phyloP scores from a whole-genome alignment of 30 jellyfish, hydroid and myxozoan genomes.

The Hydractinia echinata region DNA sequence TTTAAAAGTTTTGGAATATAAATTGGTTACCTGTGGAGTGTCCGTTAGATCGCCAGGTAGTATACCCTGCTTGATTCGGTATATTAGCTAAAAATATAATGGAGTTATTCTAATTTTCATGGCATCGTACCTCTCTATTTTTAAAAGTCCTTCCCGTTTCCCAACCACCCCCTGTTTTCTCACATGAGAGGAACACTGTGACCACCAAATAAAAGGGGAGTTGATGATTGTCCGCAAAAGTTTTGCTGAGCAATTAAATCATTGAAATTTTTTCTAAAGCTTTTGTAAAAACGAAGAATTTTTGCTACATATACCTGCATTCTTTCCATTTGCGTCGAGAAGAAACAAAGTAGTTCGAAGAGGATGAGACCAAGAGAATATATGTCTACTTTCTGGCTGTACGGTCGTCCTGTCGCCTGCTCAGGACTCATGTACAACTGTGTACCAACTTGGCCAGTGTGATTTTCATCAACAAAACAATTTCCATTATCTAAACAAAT shows the following conservation, averaged over 20 bases:
- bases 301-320: conserved; percentile 41
- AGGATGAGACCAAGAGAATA: conserved; percentile 91
- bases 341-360: conserved; percentile 73
- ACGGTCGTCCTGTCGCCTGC: conserved; percentile 77
- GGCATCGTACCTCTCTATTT: too few species aligned
- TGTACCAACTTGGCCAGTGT: conserved; percentile 99
- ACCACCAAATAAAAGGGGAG: too few species aligned
- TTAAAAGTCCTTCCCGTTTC: too few species aligned
- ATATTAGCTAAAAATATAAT: conserved; percentile 9
- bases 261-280: too few species aligned
- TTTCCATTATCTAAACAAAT: conserved; percentile 25
- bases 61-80: conserved; percentile 16
- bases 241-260: too few species aligned
- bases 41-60: conserved; percentile 9
- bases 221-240: too few species aligned
- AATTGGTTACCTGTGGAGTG: conserved; percentile 23
- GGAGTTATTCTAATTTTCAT: too few species aligned
- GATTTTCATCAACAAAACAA: conserved; percentile 50
- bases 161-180: too few species aligned
- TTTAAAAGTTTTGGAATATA: not conserved
- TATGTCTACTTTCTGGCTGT: conserved; percentile 91
- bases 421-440: conserved; percentile 99
- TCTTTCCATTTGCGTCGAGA: conserved; percentile 95
- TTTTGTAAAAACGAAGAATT: too few species aligned
- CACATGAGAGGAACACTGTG: too few species aligned